Evolutionary conservation across 35 echinoderm and acorn worm species (phyloP).

Genomic region (Ptychodera flava): DNA sequence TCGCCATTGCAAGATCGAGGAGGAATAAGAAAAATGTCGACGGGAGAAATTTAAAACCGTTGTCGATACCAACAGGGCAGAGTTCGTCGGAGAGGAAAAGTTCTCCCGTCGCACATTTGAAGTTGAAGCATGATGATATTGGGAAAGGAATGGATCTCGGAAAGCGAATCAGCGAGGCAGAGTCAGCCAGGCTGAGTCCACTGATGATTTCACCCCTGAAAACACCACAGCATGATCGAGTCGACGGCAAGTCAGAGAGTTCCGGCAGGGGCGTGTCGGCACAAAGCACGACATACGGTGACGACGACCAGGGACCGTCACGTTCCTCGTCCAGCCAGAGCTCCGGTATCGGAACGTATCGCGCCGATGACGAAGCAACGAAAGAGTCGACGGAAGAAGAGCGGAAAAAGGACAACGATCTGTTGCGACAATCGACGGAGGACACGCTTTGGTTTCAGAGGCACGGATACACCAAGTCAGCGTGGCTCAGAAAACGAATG

Average conservation of each 20-base stretch:
- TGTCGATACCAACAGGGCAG: background rate
- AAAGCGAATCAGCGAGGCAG: background rate
- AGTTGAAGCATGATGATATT: constrained; percentile 17
- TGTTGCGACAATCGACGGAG: background rate
- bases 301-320: background rate
- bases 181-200: background rate
- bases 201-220: background rate
- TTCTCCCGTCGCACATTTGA: background rate
- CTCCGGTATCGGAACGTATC: background rate
- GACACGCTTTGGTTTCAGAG: background rate
- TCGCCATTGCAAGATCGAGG: background rate
- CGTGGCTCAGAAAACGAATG: background rate
- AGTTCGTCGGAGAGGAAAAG: background rate
- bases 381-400: background rate
- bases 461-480: background rate
- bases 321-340: background rate
- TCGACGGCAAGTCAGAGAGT: background rate
- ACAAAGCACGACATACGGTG: background rate
- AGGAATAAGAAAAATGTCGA: background rate
- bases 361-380: background rate
- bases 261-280: background rate
- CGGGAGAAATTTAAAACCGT: background rate
- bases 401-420: background rate
- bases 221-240: background rate
- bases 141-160: constrained; percentile 6